A percentile compares a stretch with the other conserved stretches of the same genome.
These are phyloP conservation scores for Pantherophis alleghaniensis DNA, from an alignment of 2,797 vertebrate species.

Conservation along the genomic window DNA sequence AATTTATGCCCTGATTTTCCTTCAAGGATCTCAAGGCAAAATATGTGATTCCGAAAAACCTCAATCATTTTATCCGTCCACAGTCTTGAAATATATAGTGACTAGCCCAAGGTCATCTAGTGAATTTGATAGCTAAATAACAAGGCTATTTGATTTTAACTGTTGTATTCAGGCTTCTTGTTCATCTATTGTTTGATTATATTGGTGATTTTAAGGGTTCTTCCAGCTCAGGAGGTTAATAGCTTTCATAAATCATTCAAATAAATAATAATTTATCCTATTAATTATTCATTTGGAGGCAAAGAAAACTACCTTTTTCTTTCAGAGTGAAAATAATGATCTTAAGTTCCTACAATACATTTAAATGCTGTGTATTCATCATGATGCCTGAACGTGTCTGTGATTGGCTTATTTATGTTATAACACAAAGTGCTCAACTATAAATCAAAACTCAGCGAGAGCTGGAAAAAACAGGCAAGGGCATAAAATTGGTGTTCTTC, in stretches of 20 bases:
- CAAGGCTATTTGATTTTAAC: neutral
- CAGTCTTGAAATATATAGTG: neutral
- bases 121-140: neutral
- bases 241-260: neutral
- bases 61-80: neutral
- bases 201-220: neutral
- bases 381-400: neutral
- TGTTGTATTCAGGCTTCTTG: neutral
- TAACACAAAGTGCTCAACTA: neutral
- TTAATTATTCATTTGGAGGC: conserved; percentile 10
- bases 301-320: conserved; percentile 8
- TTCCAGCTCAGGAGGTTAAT: conserved; percentile 14
- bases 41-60: neutral
- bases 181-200: neutral
- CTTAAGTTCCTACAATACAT: neutral
- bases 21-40: neutral
- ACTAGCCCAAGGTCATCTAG: neutral
- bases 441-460: neutral
- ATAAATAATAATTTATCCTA: neutral
- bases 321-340: neutral
- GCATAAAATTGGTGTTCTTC: neutral
- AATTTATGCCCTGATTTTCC: neutral
- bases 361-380: neutral
- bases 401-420: neutral
- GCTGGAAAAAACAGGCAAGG: neutral